These are phyloP conservation scores for Oryctolagus cuniculus DNA, from an alignment of 2,113 vertebrate species.

Conservation along the genomic window mOryCun1.1 NC_091435.1:62393001-62393500, in stretches of 20 bases:
- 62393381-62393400: slow-evolving; percentile 17
- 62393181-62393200: not conserved
- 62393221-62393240: not conserved
- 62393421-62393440: slow-evolving; percentile 15
- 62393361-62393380: not conserved
- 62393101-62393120: slow-evolving; percentile 17
- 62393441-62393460: not conserved
- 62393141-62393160: not conserved
- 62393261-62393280: not conserved
- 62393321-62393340: slow-evolving; percentile 30
- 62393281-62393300: not conserved
- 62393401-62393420: not conserved
- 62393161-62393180: not conserved
- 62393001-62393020: not conserved
- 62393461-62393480: not conserved
- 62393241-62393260: not conserved
- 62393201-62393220: not conserved
- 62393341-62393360: not conserved
- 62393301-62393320: not conserved
- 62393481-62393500: not conserved
- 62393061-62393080: not conserved
- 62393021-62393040: not conserved
- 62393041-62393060: slow-evolving; percentile 20
- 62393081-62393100: slow-evolving; percentile 28
- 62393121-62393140: not conserved